Evolutionary conservation across 1,140 invertebrate genomes (phyloP).

Genomic region (Meloidogyne floridensis): DNA sequence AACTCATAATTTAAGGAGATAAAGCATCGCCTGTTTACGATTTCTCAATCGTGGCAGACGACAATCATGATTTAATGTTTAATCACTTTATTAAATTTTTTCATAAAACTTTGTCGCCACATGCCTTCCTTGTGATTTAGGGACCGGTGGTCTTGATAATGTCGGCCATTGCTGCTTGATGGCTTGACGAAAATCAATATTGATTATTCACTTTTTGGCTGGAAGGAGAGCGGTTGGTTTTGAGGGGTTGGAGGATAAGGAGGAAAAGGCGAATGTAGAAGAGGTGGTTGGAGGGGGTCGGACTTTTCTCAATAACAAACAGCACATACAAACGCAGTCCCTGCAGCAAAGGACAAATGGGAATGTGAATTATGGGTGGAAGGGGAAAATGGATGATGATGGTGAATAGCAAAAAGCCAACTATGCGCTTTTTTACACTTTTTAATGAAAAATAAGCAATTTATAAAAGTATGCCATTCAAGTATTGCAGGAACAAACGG

Average conservation of each 20-base stretch:
- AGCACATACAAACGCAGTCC: slow-evolving; percentile 18
- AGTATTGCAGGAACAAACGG: background rate
- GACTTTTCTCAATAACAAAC: slow-evolving; percentile 18
- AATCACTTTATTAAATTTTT: background rate
- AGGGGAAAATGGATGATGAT: background rate
- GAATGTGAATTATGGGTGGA: slow-evolving; percentile 4
- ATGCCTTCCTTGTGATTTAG: background rate
- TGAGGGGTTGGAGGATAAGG: slow-evolving; percentile 15
- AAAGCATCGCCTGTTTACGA: background rate
- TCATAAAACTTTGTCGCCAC: background rate
- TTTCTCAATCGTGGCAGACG: background rate
- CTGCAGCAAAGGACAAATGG: slow-evolving; percentile 30
- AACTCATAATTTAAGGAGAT: too few relatives aligned
- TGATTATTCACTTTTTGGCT: slow-evolving; percentile 26
- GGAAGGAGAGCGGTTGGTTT: slow-evolving; percentile 17
- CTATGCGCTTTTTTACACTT: background rate
- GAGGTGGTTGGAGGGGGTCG: slow-evolving; percentile 13
- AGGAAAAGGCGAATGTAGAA: slow-evolving; percentile 2
- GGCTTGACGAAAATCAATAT: slow-evolving; percentile 29
- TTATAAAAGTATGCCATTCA: background rate
- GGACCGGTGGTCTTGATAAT: background rate
- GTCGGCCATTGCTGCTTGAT: background rate
- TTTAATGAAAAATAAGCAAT: background rate
- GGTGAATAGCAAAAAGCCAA: background rate
- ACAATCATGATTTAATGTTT: background rate